Conservation (phyloP, 2,888 invertebrate species). For the Eupithecia dodoneata region DNA sequence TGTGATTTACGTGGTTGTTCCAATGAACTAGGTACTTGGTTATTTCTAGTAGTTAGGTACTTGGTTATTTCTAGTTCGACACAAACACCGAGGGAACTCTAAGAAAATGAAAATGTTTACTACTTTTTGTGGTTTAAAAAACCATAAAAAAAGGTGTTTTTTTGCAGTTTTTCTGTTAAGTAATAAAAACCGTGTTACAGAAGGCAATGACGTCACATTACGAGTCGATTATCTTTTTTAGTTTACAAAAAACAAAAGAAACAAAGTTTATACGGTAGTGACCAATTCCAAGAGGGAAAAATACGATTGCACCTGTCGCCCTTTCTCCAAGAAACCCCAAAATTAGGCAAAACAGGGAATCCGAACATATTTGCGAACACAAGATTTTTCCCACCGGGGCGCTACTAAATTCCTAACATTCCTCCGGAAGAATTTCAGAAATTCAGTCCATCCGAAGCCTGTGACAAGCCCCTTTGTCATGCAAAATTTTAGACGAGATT, state of each 20-base stretch:
- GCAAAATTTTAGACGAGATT: slow-evolving; percentile 43
- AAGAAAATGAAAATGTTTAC: too few species aligned
- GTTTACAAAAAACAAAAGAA: too few species aligned
- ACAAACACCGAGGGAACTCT: not conserved
- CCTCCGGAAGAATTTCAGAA: slow-evolving; percentile 26
- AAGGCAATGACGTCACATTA: too few species aligned
- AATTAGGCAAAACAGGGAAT: slow-evolving; percentile 18
- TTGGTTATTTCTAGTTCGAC: not conserved
- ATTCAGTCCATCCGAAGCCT: slow-evolving; percentile 30
- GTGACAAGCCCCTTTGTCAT: slow-evolving; percentile 42
- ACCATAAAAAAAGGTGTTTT: too few species aligned
- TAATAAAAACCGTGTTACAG: too few species aligned
- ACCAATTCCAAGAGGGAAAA: too few species aligned
- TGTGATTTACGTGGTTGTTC: slow-evolving; percentile 16
- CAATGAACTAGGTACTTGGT: not conserved
- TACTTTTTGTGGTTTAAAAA: too few species aligned
- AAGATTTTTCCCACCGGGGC: slow-evolving; percentile 23
- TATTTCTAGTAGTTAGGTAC: not conserved
- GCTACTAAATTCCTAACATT: slow-evolving; percentile 28
- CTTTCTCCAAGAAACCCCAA: slow-evolving; percentile 21
- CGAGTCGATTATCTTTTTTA: too few species aligned
- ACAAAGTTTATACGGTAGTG: too few species aligned
- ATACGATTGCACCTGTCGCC: not conserved
- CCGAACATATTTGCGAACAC: slow-evolving; percentile 17
- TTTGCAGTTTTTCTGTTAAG: too few species aligned